Percentiles rank a stretch among this genome's conserved stretches.
These are phyloP conservation scores for Aleiodes sp. DNA, from an alignment of 1,140 invertebrate species.

Conservation along the genomic window DNA sequence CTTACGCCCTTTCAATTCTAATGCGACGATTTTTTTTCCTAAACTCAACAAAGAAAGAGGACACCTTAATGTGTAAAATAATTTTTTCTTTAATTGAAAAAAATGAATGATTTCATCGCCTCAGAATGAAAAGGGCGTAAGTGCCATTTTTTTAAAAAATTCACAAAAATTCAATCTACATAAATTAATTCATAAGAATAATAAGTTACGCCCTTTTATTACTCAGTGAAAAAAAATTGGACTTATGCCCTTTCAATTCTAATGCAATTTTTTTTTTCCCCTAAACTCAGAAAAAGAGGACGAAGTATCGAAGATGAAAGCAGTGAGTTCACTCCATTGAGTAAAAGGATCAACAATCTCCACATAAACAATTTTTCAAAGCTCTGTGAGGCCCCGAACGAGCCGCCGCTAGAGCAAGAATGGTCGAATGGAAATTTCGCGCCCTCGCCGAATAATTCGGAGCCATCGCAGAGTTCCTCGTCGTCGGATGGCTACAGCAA, in stretches of 20 bases:
- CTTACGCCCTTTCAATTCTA: too few relatives aligned
- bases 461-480: conserved; percentile 58
- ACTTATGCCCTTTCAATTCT: background rate
- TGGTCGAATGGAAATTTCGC: conserved; percentile 51
- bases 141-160: too few relatives aligned
- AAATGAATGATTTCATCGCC: too few relatives aligned
- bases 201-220: too few relatives aligned
- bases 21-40: too few relatives aligned
- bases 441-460: conserved; percentile 59
- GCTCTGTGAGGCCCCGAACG: background rate
- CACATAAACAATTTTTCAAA: conserved; percentile 70
- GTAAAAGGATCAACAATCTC: conserved; percentile 82
- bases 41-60: too few relatives aligned
- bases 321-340: conserved; percentile 79
- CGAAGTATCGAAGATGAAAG: conserved; percentile 72
- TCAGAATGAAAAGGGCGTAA: too few relatives aligned
- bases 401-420: conserved; percentile 42
- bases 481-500: conserved; percentile 53
- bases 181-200: too few relatives aligned
- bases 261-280: background rate
- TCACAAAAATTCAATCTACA: too few relatives aligned
- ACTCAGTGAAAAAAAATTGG: background rate
- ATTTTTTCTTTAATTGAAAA: too few relatives aligned
- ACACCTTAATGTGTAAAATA: too few relatives aligned
- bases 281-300: conserved; percentile 70